Evolutionary conservation across 2,888 invertebrate genomes (phyloP).

Genomic region (Plagiodera versicolora): DNA sequence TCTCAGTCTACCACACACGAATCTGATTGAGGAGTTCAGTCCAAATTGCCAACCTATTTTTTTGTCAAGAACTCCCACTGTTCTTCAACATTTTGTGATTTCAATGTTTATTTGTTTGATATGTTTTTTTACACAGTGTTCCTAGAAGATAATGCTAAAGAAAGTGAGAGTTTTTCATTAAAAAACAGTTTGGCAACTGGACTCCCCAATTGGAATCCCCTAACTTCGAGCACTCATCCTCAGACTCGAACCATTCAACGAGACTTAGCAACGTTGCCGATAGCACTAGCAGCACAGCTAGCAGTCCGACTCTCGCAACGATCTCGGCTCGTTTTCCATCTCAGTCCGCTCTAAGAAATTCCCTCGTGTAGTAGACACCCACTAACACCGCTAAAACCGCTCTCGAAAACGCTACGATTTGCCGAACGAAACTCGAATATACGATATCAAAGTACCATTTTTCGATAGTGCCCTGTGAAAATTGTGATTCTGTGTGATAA

Average conservation of each 20-base stretch:
- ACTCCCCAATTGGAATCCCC: too few species aligned
- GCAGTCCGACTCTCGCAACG: constrained; percentile 13
- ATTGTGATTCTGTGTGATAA: constrained; percentile 9
- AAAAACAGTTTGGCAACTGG: too few species aligned
- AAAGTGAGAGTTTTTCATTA: too few species aligned
- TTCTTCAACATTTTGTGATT: too few species aligned
- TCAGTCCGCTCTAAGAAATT: constrained; percentile 16
- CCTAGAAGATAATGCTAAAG: too few species aligned
- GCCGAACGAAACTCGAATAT: not conserved
- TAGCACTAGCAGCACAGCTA: constrained; percentile 19
- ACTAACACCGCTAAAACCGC: not conserved
- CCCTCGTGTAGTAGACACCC: constrained; percentile 1
- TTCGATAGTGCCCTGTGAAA: not conserved
- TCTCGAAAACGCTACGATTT: not conserved
- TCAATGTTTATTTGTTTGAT: too few species aligned
- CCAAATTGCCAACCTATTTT: too few species aligned
- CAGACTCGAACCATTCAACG: not conserved
- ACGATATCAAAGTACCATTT: not conserved
- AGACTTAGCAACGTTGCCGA: constrained; percentile 7
- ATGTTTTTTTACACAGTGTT: too few species aligned
- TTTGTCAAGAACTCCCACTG: too few species aligned
- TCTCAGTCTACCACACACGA: too few species aligned
- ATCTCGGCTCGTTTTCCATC: constrained; percentile 1
- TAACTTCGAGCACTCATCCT: not conserved
- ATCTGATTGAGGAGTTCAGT: too few species aligned